phyloP scores from a whole-genome alignment of 2,888 invertebrate genomes.

The Branchinecta sandiegonensis region DNA sequence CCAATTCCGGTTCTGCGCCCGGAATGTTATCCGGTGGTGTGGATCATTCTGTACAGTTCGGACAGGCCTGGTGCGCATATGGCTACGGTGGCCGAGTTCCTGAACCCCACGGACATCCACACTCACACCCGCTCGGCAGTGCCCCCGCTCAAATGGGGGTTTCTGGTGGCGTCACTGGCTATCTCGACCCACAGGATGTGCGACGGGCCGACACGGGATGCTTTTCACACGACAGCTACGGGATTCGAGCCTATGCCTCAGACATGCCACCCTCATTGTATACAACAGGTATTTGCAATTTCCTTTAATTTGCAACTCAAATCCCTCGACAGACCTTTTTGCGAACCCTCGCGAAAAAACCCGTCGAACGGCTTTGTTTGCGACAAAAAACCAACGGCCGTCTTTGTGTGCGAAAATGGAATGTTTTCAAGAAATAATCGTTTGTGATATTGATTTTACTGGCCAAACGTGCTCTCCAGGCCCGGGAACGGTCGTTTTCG shows the following conservation, averaged over 20 bases:
- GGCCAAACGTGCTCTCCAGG: too few species aligned
- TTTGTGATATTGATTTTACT: too few species aligned
- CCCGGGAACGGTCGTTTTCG: too few species aligned
- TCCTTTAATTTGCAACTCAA: constrained; percentile 14
- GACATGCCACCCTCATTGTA: constrained; percentile 16
- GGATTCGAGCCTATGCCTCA: constrained; percentile 17
- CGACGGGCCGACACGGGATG: constrained; percentile 9
- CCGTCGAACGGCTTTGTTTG: constrained; percentile 2
- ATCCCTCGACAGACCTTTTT: not conserved
- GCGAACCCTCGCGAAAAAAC: constrained; percentile 9
- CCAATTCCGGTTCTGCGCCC: constrained; percentile 6
- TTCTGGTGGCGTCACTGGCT: not conserved
- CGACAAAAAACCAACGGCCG: too few species aligned
- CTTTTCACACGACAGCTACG: constrained; percentile 13
- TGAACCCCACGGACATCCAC: constrained; percentile 40
- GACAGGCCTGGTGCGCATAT: constrained; percentile 6
- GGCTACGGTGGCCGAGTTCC: constrained; percentile 32
- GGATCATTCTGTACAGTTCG: constrained; percentile 14
- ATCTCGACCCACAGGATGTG: constrained; percentile 11
- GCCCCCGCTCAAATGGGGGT: constrained; percentile 3
- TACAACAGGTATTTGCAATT: constrained; percentile 14
- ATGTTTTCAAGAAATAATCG: too few species aligned
- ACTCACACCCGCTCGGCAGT: constrained; percentile 1
- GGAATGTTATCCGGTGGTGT: constrained; percentile 11
- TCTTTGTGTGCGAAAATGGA: too few species aligned